A percentile compares a stretch with the other conserved stretches of the same genome.
These are phyloP conservation scores for Balearica regulorum DNA, from an alignment of 2,797 vertebrate species.

Conservation along the genomic window DNA sequence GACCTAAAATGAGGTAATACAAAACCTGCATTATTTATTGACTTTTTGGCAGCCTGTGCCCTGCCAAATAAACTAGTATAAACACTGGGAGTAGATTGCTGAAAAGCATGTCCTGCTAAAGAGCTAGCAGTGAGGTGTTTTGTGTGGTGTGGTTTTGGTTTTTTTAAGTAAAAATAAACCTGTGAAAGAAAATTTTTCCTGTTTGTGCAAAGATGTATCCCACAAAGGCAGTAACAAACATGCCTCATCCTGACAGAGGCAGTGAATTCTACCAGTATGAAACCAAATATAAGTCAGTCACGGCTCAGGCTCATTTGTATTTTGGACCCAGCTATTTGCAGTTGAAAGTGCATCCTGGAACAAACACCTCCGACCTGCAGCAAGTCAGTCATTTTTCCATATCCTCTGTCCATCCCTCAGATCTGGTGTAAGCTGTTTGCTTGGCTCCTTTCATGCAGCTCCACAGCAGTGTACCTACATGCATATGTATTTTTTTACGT, in stretches of 20 bases:
- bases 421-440: neutral
- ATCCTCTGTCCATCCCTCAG: neutral
- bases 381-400: neutral
- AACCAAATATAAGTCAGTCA: neutral
- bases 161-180: neutral
- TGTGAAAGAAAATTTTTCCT: neutral
- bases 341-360: neutral
- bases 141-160: neutral
- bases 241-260: neutral
- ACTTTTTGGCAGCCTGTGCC: neutral
- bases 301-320: neutral
- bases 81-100: neutral
- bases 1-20: neutral
- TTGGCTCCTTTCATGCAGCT: neutral
- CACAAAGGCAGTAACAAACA: neutral
- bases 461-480: neutral
- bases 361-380: neutral
- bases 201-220: neutral
- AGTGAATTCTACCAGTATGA: neutral
- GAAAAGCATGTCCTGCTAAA: conserved; percentile 9
- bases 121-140: neutral
- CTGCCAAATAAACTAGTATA: neutral
- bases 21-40: neutral
- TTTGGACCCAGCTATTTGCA: neutral
- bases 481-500: neutral